Evolutionary conservation across 2,113 vertebrate genomes (phyloP), one percentile per base, ranked within the genome.

Genomic region (Grantiella picta): DNA sequence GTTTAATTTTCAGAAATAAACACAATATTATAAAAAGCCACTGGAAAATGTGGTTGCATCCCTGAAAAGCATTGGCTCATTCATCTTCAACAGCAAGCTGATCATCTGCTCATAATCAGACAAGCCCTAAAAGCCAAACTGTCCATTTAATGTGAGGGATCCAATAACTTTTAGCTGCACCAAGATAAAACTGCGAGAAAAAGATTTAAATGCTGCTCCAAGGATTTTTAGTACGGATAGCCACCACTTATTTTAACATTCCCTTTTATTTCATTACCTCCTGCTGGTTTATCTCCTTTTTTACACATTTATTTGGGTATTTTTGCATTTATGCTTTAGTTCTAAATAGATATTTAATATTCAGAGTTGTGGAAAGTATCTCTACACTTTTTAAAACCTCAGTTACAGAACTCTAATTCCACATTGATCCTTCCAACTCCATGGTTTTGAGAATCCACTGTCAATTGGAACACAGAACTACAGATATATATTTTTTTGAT

Each of bases 11-110:
- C 61, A 86, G 78, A 79, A 82, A 75, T 31, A 76, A 63, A 25
- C 27, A 53, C 9, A 31, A 6, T 21, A 17, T 68, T 40, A 12
- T 13, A 4, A 73, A 66, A 93, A 45, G 4, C 1, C 11, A 36
- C 17, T 35, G 40, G 57, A n/a, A 66, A 64, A 24, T 38, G 18
- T 9, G 38, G 11, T 8, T 69, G 33, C 31, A 45, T 6, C 33
- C 25, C n/a, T 49, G 38, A 35, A 60, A 79, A 73, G 8, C 2
- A 1, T 0, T 1, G 7, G 18, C 10, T 86, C 9, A 1, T 24
- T 25, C 12, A 72, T 53, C 65, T 75, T 36, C 66, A 79, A 2
- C 21, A 80, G 24, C n/a, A 87, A 82, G 82, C 27, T 73, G 59
- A 36, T 25, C 45, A 56, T 35, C 70, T 87, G 36, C 27, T 86